Evolutionary conservation across 2,113 vertebrate genomes (phyloP), one percentile per base, ranked within the genome.

Genomic region (Bos javanicus): DNA sequence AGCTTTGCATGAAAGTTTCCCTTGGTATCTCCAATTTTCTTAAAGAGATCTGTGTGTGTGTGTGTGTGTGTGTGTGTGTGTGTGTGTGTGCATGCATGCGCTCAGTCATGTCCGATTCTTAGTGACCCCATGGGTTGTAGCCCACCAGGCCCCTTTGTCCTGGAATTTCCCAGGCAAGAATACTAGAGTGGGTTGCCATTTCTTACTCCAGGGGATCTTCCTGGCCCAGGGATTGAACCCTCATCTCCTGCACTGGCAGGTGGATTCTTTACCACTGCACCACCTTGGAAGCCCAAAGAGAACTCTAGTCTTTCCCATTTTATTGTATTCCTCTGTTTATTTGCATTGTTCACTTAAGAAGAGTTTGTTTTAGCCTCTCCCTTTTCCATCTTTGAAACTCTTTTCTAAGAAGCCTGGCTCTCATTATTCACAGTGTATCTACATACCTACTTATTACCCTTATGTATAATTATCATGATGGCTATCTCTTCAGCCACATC

Each of bases 31-130:
- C 62, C 62, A 67, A 17, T 67, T 67, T n/a, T 67, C 33, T 67
- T 67, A 67, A 9, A 67, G 62, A 67, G 16, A n/a, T 67, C 16
- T 19, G 0, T 67, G 33, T 67, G 62, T 64, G 62, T 62, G 28
- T 62, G 26, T 33, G 2, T 14, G 28, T 14, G 28, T 6, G 6
- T 2, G 9, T 10, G 56, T 19, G 0, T 67, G 33, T 67, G 62
- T 64, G 62, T 25, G 10, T 14, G 12, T 6, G 60, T 7, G 60
- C 1, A 2, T 15, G 28, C 5, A 7, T 0, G 2, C 15, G 28
- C 62, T n/a, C 33, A 19, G 33, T 67, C 62, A 5, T 67, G 62
- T 67, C 62, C 1, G 15, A 67, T 7, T 67, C 62, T 19, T 67
- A n/a, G 62, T 67, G 62, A 19, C 7, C 16, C 33, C 62, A 67